Evolutionary conservation across 2,797 vertebrate genomes (phyloP), one percentile per base, ranked within the genome.

Genomic region (Nothura maculosa): DNA sequence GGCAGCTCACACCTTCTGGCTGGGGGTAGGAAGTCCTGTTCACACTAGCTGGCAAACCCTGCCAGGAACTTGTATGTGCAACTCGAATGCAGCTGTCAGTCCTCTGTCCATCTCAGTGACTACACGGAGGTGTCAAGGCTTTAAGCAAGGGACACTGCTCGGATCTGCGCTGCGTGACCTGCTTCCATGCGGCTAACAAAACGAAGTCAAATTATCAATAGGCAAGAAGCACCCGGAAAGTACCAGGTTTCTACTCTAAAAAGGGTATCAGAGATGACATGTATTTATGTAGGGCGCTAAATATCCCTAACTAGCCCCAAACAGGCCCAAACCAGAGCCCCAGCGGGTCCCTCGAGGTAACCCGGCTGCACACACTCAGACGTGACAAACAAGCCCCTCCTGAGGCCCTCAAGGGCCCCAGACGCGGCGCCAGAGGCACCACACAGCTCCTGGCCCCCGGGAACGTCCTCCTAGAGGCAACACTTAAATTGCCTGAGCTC

Each of bases 401-500:
- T 27, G 61, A 81, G 48, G 42, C 21, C 58, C 83, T 20, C 24
- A 78, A 88, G 20, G 91, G 64, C 34, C 47, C 81, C 81, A 82
- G 92, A 91, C 85, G 83, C 1, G 1, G 62, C 61, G 21, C 47
- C 79, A 95, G 80, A 90, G 96, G 93, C 72, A 77, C 12, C 15
- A 30, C 60, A 76, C 67, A 91, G 60, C 42, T 95, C 45, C 40
- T 12, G 73, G 78, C 76, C 75, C 81, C 32, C 15, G 87, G 87
- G 89, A 78, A 62, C 22, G 24, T 87, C 94, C 81, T 90, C 69
- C 40, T 90, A 43, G 16, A 94, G 58, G 64, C 36, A 72, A 95
- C 89, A 78, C 90, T 82, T 72, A 94, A 81, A 94, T 57, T 85
- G 66, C 74, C 81, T 93, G 48, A 67, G 67, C 20, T 95, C 95